Base-by-base conservation (phyloP, 1,140 invertebrate species). In the Danaus melanippus region DNA sequence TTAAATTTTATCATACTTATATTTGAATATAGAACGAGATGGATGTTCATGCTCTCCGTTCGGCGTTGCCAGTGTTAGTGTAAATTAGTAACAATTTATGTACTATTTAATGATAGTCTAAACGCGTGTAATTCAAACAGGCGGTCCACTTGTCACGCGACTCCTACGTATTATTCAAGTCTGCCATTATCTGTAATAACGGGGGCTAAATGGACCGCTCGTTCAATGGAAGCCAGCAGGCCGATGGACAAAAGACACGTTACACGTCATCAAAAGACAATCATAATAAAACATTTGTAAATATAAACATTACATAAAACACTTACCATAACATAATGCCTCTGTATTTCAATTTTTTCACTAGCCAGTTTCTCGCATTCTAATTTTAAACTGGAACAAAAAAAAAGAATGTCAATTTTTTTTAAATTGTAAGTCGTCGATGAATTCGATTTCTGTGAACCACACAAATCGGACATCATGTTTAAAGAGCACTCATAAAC, bases 291-390 rank as follows among this genome's bases (percentile, higher is more conserved):
- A 43, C 53, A 32, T 48, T 42, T 49, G 41, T 61, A 48, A 40
- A 43, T 50, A 50, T 32, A 52, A 55, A 55, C 56, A 42, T 55
- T 46, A 40, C 44, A 51, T 50, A 56, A 21, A 49, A 55, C 56
- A 89, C 93, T 94, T 89, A 97, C 95, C 96, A 98, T 97, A 75
- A 97, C 96, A 88, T 97, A 98, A 90, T 98, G 96, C 89, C 96
- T 92, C 87, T 97, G 96, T 93, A 98, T 97, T 90, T 98, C 96
- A 84, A 95, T 97, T 91, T 98, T 98, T 90, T 98, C 97, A 86
- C 93, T 95, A 67, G 94, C 95, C 85, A 98, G 89, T 89, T 98
- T 98, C 88, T 98, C 96, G 84, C 92, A 94, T 89, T 94, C 93
- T 80, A 94, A 89, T 89, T 93, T 94, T 86, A 94, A 89, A 86